phyloP scores from a whole-genome alignment of 2,113 vertebrate genomes.

The Carollia perspicillata region DNA sequence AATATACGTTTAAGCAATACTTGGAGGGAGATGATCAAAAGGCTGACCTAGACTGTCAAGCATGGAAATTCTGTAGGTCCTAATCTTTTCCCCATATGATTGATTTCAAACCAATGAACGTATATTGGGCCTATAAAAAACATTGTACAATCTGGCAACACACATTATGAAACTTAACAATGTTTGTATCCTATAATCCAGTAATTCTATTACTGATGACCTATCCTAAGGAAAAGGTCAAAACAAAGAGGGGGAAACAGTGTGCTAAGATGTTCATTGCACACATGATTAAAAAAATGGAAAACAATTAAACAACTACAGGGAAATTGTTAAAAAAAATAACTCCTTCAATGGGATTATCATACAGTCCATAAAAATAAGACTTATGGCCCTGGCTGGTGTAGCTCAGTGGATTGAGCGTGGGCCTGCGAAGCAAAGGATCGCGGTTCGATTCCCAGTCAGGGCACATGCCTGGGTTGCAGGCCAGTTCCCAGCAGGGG shows the following conservation, averaged over 20 bases:
- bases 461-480: too few species aligned
- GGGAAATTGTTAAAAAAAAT: background rate
- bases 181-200: background rate
- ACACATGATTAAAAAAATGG: background rate
- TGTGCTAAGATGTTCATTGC: background rate
- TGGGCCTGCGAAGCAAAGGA: too few species aligned
- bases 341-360: background rate
- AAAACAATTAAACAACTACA: background rate
- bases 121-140: background rate
- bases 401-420: too few species aligned
- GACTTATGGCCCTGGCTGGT: too few species aligned
- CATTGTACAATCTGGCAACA: background rate
- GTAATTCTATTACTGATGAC: background rate
- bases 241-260: background rate
- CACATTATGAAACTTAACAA: background rate
- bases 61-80: background rate
- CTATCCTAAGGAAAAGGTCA: background rate
- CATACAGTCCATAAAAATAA: background rate
- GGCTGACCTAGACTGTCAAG: background rate
- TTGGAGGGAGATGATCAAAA: constrained; percentile 6
- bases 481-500: too few species aligned
- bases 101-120: background rate
- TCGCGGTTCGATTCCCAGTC: too few species aligned
- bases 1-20: background rate
- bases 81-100: background rate